phyloP scores from a whole-genome alignment of 2,113 vertebrate species.

The Mungos mungo region DNA sequence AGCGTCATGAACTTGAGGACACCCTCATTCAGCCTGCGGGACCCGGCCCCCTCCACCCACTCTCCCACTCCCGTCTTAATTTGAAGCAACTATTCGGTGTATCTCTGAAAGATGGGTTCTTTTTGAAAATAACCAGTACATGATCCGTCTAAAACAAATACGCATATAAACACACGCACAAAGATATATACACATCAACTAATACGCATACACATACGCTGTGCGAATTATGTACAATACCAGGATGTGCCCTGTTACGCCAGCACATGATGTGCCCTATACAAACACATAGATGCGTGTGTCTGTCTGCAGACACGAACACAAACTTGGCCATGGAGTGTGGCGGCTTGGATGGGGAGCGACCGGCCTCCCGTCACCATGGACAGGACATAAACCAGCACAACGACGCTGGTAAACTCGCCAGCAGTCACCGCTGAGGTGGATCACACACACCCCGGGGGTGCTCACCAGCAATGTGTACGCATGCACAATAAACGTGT shows the following conservation, averaged over 20 bases:
- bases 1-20: background rate
- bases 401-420: rapidly evolving
- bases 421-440: rapidly evolving
- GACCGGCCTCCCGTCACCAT: rapidly evolving
- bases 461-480: no score
- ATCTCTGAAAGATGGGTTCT: background rate
- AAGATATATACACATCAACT: background rate
- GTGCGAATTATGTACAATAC: rapidly evolving
- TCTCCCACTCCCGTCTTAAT: background rate
- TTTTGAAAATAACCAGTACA: background rate
- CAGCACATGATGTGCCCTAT: rapidly evolving
- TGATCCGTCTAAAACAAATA: background rate
- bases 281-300: rapidly evolving
- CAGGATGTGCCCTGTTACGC: rapidly evolving
- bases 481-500: rapidly evolving
- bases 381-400: rapidly evolving
- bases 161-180: background rate
- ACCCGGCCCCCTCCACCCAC: rapidly evolving
- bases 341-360: background rate
- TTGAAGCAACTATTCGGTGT: background rate
- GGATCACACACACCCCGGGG: rapidly evolving
- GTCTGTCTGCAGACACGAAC: rapidly evolving
- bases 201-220: background rate
- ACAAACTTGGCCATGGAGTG: no score
- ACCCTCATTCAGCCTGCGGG: background rate